These are phyloP conservation scores for Schmidtea mediterranea DNA, from an alignment of 1,140 invertebrate species.

Conservation along the genomic window DNA sequence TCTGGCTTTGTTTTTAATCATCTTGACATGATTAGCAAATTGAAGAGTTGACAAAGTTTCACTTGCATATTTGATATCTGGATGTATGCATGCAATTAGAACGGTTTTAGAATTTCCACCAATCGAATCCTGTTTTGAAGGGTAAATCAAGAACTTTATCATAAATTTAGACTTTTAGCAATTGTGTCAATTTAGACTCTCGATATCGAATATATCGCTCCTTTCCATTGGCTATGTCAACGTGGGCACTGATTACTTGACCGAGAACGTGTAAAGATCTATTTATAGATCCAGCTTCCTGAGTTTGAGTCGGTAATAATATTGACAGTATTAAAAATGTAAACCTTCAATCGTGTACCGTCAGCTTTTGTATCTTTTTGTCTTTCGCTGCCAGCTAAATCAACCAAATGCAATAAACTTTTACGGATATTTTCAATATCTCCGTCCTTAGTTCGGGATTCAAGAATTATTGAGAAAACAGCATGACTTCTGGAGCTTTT, in stretches of 20 bases:
- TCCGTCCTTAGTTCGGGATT: conserved; percentile 9
- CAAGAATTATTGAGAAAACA: conserved; percentile 21
- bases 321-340: neutral
- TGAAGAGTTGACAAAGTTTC: conserved; percentile 21
- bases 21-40: conserved; percentile 20
- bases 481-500: conserved; percentile 26
- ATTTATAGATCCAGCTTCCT: conserved; percentile 58
- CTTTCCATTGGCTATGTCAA: conserved; percentile 25
- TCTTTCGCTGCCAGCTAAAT: conserved; percentile 56
- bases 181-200: conserved; percentile 55
- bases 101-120: conserved; percentile 58
- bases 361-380: conserved; percentile 21
- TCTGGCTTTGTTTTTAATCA: conserved; percentile 21
- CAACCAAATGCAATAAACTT: conserved; percentile 40
- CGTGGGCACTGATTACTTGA: conserved; percentile 48
- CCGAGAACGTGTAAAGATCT: conserved; percentile 42
- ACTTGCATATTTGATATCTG: conserved; percentile 16
- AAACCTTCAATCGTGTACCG: conserved; percentile 18
- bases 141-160: conserved; percentile 2
- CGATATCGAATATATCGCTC: conserved; percentile 37
- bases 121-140: conserved; percentile 38
- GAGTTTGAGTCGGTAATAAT: conserved; percentile 7
- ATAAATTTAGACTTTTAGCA: conserved; percentile 32
- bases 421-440: conserved; percentile 11
- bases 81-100: conserved; percentile 38